A percentile compares a stretch with the other conserved stretches of the same genome.
Evolutionary conservation across 2,113 vertebrate species (phyloP).

Genomic region (Brachionichthys hirsutus): DNA sequence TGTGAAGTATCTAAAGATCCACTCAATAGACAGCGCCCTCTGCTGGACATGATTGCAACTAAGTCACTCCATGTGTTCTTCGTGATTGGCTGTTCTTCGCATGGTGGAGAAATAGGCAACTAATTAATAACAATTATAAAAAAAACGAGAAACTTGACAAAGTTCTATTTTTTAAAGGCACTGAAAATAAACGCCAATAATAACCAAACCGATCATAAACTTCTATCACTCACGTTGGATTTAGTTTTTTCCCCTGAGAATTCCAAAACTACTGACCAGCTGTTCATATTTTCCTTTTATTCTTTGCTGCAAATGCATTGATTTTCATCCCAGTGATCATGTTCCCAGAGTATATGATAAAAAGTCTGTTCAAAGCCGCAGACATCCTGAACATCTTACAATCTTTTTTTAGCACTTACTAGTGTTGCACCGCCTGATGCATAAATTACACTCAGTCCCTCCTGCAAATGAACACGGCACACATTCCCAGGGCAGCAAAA

Average conservation of each 20-base stretch:
- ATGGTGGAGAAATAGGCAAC: neutral
- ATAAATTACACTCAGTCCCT: conserved; percentile 59
- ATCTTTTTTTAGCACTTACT: conserved; percentile 14
- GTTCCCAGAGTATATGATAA: conserved; percentile 40
- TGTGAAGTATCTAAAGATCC: too few relatives aligned
- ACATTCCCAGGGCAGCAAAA: conserved; percentile 28
- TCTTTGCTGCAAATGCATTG: conserved; percentile 42
- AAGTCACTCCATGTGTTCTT: neutral
- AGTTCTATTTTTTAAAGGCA: too few relatives aligned
- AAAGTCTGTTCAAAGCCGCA: conserved; percentile 33
- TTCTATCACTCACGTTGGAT: too few relatives aligned
- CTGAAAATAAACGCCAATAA: too few relatives aligned
- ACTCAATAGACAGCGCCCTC: neutral
- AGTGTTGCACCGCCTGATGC: conserved; percentile 28
- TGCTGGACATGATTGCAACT: neutral
- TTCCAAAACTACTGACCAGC: conserved; percentile 10
- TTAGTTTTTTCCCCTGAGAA: neutral
- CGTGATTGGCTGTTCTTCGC: neutral
- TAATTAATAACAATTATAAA: too few relatives aligned
- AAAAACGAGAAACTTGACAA: too few relatives aligned
- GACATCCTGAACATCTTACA: conserved; percentile 30
- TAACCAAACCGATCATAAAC: too few relatives aligned
- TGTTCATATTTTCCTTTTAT: conserved; percentile 32
- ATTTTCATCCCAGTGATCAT: conserved; percentile 23
- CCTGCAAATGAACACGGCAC: conserved; percentile 27